A percentile compares a stretch with the other conserved stretches of the same genome.
Conservation (phyloP, 2,113 vertebrate genomes). For the Oreotrochilus melanogaster region DNA sequence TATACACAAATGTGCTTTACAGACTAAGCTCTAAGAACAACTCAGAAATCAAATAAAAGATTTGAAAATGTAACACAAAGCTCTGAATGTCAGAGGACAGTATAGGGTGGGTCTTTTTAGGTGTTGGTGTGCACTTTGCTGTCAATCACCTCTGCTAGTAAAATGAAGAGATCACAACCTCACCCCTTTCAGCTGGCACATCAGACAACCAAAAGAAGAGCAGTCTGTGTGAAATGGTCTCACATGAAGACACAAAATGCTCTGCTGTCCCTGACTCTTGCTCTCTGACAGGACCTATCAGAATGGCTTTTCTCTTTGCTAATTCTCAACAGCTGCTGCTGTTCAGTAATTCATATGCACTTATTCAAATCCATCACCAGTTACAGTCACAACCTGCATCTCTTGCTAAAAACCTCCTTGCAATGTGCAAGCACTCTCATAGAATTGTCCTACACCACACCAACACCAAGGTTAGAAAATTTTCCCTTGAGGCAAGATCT, state of each 20-base stretch:
- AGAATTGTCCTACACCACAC: not conserved
- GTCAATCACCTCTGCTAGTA: not conserved
- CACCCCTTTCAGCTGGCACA: not conserved
- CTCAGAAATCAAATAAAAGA: not conserved
- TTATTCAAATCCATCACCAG: not conserved
- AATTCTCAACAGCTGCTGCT: not conserved
- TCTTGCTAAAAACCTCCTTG: not conserved
- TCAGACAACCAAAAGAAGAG: not conserved
- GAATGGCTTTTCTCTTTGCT: not conserved
- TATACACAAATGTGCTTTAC: not conserved
- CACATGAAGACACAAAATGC: not conserved
- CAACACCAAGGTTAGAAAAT: not conserved
- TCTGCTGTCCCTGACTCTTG: rapidly evolving
- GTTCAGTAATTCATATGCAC: not conserved
- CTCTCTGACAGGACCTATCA: not conserved
- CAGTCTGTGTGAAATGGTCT: not conserved
- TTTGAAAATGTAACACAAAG: not conserved
- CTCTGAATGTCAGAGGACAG: not conserved
- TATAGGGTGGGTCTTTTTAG: not conserved
- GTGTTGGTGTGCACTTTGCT: not conserved
- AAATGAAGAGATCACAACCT: conserved; percentile 16
- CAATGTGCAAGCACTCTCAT: not conserved
- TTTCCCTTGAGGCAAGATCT: not conserved
- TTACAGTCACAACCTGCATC: not conserved
- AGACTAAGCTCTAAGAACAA: not conserved